Base-by-base conservation (phyloP, 2,113 vertebrate genomes). In the Monopterus albus region DNA sequence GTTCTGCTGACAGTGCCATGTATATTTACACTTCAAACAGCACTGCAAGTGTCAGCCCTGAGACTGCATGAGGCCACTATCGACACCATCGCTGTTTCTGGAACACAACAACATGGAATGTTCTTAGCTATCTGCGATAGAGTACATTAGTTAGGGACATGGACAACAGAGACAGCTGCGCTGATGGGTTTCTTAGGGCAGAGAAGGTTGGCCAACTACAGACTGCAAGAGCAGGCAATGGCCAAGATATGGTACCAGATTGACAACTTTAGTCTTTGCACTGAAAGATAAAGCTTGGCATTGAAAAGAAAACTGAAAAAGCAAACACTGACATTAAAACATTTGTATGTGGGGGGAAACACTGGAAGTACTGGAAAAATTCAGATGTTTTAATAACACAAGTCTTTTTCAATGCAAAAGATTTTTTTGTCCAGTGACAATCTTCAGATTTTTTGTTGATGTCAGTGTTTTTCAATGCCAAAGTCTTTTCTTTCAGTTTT, bases 11-110 rank as follows among this genome's bases (percentile, higher is more conserved):
- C 60, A 55, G 42, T 40, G 17, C 70, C 62, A 46, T 73, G 79
- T 87, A 88, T 84, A 79, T 72, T 79, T 71, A 84, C 61, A 79
- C 77, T 79, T 88, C 68, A 84, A 79, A 74, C 42, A 33, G 29
- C 49, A 36, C 45, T 45, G 55, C 46, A 1, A 60, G 51, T 20
- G 63, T 64, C 28, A 55, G 65, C 72, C 36, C 17, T 31, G 83
- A 78, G 71, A 81, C 72, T 76, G 62, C 45, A 70, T 0, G 6
- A 49, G 33, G 57, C 50, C 47, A 60, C 51, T 56, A 55, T 73
- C 72, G 69, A 78, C 66, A 68, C 15, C 47, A 47, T 38, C 20
- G 25, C 47, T 58, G 63, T 50, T 70, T 68, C 46, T 58, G 53
- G 67, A 49, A 81, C 63, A 62, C 35, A 21, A 17, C 62, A 67